Evolutionary conservation across 1,140 invertebrate species (phyloP), one percentile per base, ranked within the genome.

Genomic region (Calycopis cecrops): DNA sequence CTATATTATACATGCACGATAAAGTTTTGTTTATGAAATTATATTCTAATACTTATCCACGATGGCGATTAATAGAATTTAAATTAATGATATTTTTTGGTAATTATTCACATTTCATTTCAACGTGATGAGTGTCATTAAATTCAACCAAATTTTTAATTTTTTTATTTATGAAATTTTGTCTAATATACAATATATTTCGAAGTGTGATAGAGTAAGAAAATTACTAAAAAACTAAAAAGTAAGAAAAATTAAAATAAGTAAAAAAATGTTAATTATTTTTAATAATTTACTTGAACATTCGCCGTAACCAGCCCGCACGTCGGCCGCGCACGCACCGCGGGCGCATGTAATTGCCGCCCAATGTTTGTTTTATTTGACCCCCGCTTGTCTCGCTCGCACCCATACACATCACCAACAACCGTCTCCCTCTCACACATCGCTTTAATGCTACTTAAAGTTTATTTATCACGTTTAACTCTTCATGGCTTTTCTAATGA

Each of bases 301-400:
- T 70, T 80, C 70, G 72, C 59, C 59, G 55, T 51, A 67, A 56
- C 55, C 16, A 69, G 66, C 12, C 76, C 56, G 73, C 62, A 52
- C 51, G 59, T 55, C 58, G 17, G 63, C 68, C 64, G 61, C 64
- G 60, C 59, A 63, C 67, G 57, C 76, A 69, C 79, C 70, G 70
- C 75, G 65, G 75, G 71, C 75, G 73, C 69, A 71, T 75, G 75
- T 82, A 75, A 79, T 79, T 79, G 76, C 72, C 72, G 71, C 67
- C 73, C 79, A 72, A 67, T 82, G 75, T 79, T 82, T 82, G 75
- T 82, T 82, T 82, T 79, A 67, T 73, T 74, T 65, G 71, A 67
- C 67, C 68, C 72, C 65, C 64, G 69, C 64, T 68, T 65, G 60
- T 66, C 67, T 70, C 67, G 49, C 57, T 60, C 48, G 70, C 67